Evolutionary conservation across 1,140 invertebrate genomes (phyloP), one percentile per base, ranked within the genome.

Genomic region (Dinoponera quadriceps): DNA sequence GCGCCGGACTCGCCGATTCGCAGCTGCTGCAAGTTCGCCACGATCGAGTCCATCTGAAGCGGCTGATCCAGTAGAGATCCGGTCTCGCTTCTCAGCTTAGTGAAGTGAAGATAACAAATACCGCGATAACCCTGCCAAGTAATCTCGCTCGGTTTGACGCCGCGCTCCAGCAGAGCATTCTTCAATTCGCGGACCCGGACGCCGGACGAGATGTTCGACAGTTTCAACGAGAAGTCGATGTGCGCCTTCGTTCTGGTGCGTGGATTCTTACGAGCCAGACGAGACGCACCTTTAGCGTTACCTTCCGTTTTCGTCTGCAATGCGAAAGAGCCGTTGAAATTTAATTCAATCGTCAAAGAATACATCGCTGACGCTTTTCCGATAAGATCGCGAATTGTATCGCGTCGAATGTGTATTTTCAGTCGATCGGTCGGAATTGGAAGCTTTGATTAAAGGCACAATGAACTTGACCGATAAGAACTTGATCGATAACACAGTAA

Each of bases 101-200:
- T 95, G 91, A 96, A 96, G 87, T 96, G 96, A 33, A 96, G 91
- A 69, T 95, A 96, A 88, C 96, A 96, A 85, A 95, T 95, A 48
- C 96, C 96, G 71, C 95, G 94, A 51, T 93, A 94, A 1, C 96
- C 96, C 91, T 95, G 94, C 96, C 96, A 96, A 16, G 95, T 96
- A 90, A 96, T 96, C 75, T 95, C 95, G 72, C 94, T 95, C 48
- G 96, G 96, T 88, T 96, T 96, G 9, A 96, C 95, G 2, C 96
- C 96, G 63, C 96, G 94, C 83, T 96, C 95, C 14, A 91, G 91
- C 5, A 97, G 91, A n/a, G 95, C 96, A 57, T 95, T 95, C 87
- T 96, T 96, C 81, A 97, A 89, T 86, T 97, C 96, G 20, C 96
- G 94, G 3, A 96, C 95, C 69, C 96, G 93, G 0, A 95, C 95